Evolutionary conservation across 2,888 invertebrate genomes (phyloP).

Genomic region (Dendrolimus pini): DNA sequence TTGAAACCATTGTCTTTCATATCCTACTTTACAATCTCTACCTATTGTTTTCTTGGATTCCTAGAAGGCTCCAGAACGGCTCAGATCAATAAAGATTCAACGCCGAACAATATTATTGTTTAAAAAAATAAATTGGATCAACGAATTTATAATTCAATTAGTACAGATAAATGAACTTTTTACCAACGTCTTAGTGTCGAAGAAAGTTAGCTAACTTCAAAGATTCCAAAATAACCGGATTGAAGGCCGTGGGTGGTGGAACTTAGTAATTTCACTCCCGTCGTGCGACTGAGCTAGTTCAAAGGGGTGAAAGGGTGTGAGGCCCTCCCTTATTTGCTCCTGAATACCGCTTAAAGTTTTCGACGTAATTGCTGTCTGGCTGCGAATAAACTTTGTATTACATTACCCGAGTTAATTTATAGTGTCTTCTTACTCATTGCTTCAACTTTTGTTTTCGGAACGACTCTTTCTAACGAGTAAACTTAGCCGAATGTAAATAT

Average conservation of each 20-base stretch:
- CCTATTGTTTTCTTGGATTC: too few species aligned
- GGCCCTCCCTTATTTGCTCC: conserved; percentile 50
- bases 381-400: conserved; percentile 72
- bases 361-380: conserved; percentile 71
- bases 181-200: conserved; percentile 31
- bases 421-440: conserved; percentile 67
- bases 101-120: too few species aligned
- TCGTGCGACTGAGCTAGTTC: conserved; percentile 46
- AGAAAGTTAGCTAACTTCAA: conserved; percentile 45
- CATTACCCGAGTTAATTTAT: conserved; percentile 71
- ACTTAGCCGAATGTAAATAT: conserved; percentile 13
- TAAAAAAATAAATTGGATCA: neutral
- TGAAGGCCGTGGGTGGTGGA: conserved; percentile 39
- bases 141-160: conserved; percentile 4
- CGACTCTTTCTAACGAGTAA: conserved; percentile 36
- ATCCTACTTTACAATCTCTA: too few species aligned
- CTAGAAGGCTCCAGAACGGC: too few species aligned
- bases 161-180: conserved; percentile 23
- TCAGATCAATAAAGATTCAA: too few species aligned
- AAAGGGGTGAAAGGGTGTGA: conserved; percentile 42
- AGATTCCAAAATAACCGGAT: conserved; percentile 60
- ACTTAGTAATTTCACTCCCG: conserved; percentile 56
- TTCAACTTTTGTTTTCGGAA: conserved; percentile 51
- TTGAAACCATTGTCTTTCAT: too few species aligned
- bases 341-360: conserved; percentile 70